phyloP scores from a whole-genome alignment of 2,888 invertebrate genomes.

The Gymnocheta viridis region DNA sequence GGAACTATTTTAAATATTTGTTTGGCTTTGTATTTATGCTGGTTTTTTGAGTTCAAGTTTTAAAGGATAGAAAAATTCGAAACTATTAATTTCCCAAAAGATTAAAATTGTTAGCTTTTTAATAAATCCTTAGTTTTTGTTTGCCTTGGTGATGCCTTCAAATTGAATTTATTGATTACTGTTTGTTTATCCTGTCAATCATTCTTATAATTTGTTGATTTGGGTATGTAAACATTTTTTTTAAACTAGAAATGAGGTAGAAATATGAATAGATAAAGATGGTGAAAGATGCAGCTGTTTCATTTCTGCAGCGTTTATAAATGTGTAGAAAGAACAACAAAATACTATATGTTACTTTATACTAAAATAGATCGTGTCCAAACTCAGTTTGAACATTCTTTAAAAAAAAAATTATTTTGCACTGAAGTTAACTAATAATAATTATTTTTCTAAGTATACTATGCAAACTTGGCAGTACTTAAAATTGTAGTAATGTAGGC shows the following conservation, averaged over 20 bases:
- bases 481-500: too few relatives aligned
- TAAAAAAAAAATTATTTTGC: too few relatives aligned
- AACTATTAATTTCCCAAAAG: conserved; percentile 28
- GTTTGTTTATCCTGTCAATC: conserved; percentile 28
- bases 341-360: too few relatives aligned
- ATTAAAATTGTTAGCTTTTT: conserved; percentile 19
- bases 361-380: too few relatives aligned
- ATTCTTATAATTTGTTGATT: conserved; percentile 7
- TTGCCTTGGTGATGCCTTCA: background rate
- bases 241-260: too few relatives aligned
- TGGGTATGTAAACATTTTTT: background rate
- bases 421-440: too few relatives aligned
- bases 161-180: conserved; percentile 17
- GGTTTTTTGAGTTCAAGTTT: background rate
- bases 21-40: background rate
- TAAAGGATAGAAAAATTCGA: background rate
- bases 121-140: conserved; percentile 5
- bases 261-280: background rate
- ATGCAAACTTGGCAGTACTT: too few relatives aligned
- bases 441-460: too few relatives aligned
- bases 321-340: too few relatives aligned
- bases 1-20: conserved; percentile 43
- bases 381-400: too few relatives aligned
- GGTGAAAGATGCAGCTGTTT: background rate
- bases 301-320: background rate